Percentiles rank a stretch among this genome's conserved stretches.
Evolutionary conservation across 2,113 vertebrate species (phyloP).

Genomic region (Tauraco erythrolophus): DNA sequence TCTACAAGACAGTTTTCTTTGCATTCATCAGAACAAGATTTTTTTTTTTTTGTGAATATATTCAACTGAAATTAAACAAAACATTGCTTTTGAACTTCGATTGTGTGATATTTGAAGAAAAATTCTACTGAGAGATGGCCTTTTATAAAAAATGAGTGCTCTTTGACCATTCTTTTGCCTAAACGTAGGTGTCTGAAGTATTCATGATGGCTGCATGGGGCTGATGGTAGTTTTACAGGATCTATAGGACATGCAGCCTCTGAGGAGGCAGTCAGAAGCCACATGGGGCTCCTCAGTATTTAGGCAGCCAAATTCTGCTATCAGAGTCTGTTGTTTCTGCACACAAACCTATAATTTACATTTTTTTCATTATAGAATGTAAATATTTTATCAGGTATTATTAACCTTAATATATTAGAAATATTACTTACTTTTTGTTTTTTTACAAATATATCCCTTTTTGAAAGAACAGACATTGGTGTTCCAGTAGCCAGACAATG

Average conservation of each 20-base stretch:
- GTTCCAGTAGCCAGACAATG: slow-evolving; percentile 82
- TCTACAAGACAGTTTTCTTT: neutral
- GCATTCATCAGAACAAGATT: neutral
- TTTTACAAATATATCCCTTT: slow-evolving; percentile 90
- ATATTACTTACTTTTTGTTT: slow-evolving; percentile 81
- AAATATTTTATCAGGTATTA: neutral
- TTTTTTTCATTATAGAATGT: neutral
- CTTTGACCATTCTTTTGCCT: neutral
- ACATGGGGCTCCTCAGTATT: neutral
- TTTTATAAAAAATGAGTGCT: neutral
- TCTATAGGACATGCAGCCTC: fast-evolving
- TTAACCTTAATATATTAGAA: neutral
- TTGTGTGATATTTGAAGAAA: neutral
- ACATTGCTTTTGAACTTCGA: neutral
- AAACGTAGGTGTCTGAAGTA: neutral
- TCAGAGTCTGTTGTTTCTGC: neutral
- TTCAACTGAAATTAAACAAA: neutral
- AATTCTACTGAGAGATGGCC: neutral
- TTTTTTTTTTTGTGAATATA: neutral
- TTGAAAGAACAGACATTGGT: slow-evolving; percentile 78
- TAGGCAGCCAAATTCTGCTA: neutral
- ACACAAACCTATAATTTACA: neutral
- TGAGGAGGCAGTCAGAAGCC: neutral
- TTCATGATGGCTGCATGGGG: neutral
- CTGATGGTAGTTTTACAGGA: neutral